phyloP scores from a whole-genome alignment of 2,113 vertebrate genomes.

The Mormoops blainvillei region DNA sequence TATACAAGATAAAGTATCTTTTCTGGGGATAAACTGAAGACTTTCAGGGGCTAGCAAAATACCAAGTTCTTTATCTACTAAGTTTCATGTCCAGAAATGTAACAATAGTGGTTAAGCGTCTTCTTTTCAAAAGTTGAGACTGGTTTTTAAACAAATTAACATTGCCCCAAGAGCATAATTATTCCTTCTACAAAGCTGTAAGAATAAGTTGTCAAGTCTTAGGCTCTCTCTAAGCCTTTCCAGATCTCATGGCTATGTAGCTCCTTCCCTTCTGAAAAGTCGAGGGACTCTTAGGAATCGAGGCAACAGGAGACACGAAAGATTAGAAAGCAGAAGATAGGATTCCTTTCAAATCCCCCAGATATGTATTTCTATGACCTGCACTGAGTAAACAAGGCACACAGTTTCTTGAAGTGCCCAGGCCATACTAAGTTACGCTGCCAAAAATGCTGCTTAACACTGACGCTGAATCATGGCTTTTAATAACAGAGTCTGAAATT shows the following conservation, averaged over 20 bases:
- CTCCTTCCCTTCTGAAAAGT: not conserved
- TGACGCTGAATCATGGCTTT: slow-evolving; percentile 39
- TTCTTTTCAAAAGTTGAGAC: not conserved
- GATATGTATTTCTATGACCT: not conserved
- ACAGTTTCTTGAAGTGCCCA: not conserved
- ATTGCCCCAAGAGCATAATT: not conserved
- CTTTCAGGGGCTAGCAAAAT: not conserved
- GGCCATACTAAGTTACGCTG: not conserved
- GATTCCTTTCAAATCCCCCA: not conserved
- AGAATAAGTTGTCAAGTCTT: not conserved
- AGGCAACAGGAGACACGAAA: not conserved
- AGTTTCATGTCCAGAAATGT: not conserved
- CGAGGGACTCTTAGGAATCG: slow-evolving; percentile 3
- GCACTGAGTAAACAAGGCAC: not conserved
- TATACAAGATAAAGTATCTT: not conserved
- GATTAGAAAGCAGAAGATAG: not conserved
- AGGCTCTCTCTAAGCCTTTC: not conserved
- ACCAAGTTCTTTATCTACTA: not conserved
- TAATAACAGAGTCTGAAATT: slow-evolving; percentile 21
- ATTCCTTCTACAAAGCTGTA: not conserved
- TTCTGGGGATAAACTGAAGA: not conserved
- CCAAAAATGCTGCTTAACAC: slow-evolving; percentile 24
- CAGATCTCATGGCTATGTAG: slow-evolving; percentile 2
- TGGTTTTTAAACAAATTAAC: not conserved
- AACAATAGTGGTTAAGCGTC: not conserved